Percentiles rank a stretch among this genome's conserved stretches.
phyloP scores from a whole-genome alignment of 23 tunicate genomes.

The Ciona savignyi region DNA sequence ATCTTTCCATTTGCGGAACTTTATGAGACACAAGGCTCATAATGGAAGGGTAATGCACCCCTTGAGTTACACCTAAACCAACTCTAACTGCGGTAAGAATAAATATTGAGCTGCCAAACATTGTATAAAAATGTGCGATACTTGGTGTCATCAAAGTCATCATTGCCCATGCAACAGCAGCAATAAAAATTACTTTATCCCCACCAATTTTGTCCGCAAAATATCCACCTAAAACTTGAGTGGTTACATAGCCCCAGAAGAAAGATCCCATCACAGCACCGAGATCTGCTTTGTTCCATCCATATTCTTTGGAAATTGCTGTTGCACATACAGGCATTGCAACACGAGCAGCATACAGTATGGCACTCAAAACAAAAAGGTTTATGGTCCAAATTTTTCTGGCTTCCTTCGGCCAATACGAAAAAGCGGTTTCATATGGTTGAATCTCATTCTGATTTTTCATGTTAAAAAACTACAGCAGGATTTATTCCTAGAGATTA shows the following conservation, averaged over 20 bases:
- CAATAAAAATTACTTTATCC: constrained; percentile 48
- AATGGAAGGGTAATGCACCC: constrained; percentile 91
- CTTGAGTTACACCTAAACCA: constrained; percentile 64
- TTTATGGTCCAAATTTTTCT: constrained; percentile 35
- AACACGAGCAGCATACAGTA: constrained; percentile 74
- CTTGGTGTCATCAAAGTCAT: constrained; percentile 57
- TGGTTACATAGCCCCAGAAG: constrained; percentile 91
- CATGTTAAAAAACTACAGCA: no score
- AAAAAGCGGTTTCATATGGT: no score
- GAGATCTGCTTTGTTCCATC: constrained; percentile 81
- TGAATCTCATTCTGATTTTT: no score
- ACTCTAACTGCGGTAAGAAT: constrained; percentile 41
- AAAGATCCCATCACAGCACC: constrained; percentile 93
- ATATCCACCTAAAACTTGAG: constrained; percentile 82
- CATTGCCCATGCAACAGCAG: constrained; percentile 54
- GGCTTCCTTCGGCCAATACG: constrained; percentile 31
- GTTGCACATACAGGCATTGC: constrained; percentile 93
- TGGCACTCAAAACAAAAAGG: constrained; percentile 52
- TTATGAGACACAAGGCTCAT: constrained; percentile 65
- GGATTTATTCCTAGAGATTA: no score
- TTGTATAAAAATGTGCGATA: constrained; percentile 33
- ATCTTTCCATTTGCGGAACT: constrained; percentile 49
- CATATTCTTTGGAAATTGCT: constrained; percentile 66
- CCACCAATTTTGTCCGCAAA: constrained; percentile 94
- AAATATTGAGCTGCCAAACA: constrained; percentile 8